Conservation (phyloP, 2,888 invertebrate genomes). For the Melanchra persicariae region DNA sequence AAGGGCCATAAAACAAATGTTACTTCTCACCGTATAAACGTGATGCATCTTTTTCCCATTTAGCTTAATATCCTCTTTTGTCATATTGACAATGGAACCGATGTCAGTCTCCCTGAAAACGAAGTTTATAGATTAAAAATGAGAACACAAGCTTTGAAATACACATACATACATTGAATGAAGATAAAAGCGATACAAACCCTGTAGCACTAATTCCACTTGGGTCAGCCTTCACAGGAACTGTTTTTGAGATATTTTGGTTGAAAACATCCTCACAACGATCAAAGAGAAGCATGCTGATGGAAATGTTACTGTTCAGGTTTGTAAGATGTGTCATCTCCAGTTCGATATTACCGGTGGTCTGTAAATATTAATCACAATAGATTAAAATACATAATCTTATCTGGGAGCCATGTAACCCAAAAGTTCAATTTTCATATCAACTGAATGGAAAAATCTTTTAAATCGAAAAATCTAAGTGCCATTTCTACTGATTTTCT, state of each 20-base stretch:
- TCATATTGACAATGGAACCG: slow-evolving; percentile 65
- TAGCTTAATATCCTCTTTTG: slow-evolving; percentile 55
- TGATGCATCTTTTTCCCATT: slow-evolving; percentile 69
- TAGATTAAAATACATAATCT: too few species aligned
- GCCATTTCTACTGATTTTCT: too few species aligned
- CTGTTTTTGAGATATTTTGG: accelerated
- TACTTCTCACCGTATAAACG: slow-evolving; percentile 65
- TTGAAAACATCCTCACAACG: slow-evolving; percentile 36
- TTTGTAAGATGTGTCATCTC: slow-evolving; percentile 67
- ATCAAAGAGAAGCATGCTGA: slow-evolving; percentile 56
- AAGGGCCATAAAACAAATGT: too few species aligned
- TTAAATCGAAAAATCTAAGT: too few species aligned
- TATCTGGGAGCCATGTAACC: too few species aligned
- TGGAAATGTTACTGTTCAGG: slow-evolving; percentile 24
- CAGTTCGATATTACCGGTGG: slow-evolving; percentile 57
- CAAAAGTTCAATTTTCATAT: too few species aligned
- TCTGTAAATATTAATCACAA: slow-evolving; percentile 49
- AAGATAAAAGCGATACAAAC: slow-evolving; percentile 63
- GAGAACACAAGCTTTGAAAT: neutral
- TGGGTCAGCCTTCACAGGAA: slow-evolving; percentile 36
- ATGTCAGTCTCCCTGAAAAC: slow-evolving; percentile 68
- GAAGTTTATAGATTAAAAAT: neutral
- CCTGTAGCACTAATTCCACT: slow-evolving; percentile 56
- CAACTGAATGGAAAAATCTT: too few species aligned
- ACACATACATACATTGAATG: neutral